phyloP scores from a whole-genome alignment of 2,113 vertebrate genomes.

The Corythoichthys intestinalis region DNA sequence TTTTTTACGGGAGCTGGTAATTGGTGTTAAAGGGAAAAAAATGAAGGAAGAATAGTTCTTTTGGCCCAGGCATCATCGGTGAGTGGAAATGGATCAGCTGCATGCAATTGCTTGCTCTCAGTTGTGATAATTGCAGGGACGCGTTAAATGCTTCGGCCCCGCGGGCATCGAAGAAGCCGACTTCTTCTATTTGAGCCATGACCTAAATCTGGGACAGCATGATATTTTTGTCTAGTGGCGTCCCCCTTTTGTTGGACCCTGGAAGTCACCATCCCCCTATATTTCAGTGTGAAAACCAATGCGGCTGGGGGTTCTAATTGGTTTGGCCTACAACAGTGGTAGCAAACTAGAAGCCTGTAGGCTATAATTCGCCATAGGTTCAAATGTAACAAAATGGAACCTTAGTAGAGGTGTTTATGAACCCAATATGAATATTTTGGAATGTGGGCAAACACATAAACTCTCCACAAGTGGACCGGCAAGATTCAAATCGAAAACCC shows the following conservation, averaged over 20 bases:
- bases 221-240: conserved; percentile 24
- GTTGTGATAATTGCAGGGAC: conserved; percentile 8
- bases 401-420: too few relatives aligned
- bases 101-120: not conserved
- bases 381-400: too few relatives aligned
- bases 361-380: too few relatives aligned
- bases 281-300: conserved; percentile 9
- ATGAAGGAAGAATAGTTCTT: not conserved
- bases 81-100: conserved; percentile 9
- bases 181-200: conserved; percentile 44
- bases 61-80: not conserved
- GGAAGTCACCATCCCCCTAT: conserved; percentile 4
- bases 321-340: conserved; percentile 12
- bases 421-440: too few relatives aligned
- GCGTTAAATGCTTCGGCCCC: conserved; percentile 23
- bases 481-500: not conserved
- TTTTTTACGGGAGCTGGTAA: conserved; percentile 7
- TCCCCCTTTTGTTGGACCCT: conserved; percentile 1
- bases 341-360: not conserved
- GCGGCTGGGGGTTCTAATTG: conserved; percentile 31
- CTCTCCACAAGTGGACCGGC: too few relatives aligned
- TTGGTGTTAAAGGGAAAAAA: not conserved
- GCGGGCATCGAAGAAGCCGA: conserved; percentile 7
- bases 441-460: too few relatives aligned
- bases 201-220: conserved; percentile 47